Evolutionary conservation across 2,888 invertebrate genomes (phyloP), one percentile per base, ranked within the genome.

Genomic region (Steinernema scapterisci): DNA sequence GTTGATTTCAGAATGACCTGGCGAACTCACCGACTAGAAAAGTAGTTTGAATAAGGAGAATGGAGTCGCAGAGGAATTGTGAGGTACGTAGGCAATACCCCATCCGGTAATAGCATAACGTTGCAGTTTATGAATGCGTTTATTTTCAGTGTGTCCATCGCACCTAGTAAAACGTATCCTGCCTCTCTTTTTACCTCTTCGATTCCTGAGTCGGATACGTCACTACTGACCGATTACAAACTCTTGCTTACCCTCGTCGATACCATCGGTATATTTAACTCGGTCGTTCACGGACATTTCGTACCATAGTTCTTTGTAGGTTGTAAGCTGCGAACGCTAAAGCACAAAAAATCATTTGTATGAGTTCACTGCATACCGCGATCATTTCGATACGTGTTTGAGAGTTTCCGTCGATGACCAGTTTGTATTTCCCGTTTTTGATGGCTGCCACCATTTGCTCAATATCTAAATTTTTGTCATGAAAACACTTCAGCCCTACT

Each of bases 321-420:
- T n/a, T 5, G 77, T 80, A 0, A 79, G 77, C n/a, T 74, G 56
- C 3, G 76, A 76, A 5, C 48, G 72, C 75, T 75, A 19, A 52
- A 75, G 44, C 38, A 38, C n/a, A n/a, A n/a, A n/a, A n/a, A n/a
- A n/a, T n/a, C n/a, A n/a, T n/a, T n/a, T n/a, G n/a, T n/a, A n/a
- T n/a, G n/a, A n/a, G n/a, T n/a, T n/a, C n/a, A n/a, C 56, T 56
- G 19, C 73, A 27, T 72, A 83, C 83, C 21, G 76, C 79, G 16
- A 84, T 82, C 81, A 84, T 84, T 63, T 81, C 79, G 5, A 80
- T 79, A 51, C 83, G 76, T 9, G 83, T 79, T 51, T 76, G 75
- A 0, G 82, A 79, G 27, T 79, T 81, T 19, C 77, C 79, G 71
- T 82, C 82, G 83, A 84, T 82, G 0, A 85, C 75, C n/a, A 84